Percentiles rank a stretch among this genome's conserved stretches.
Evolutionary conservation across 2,797 vertebrate genomes (phyloP).

Genomic region (Serranus cabrilla): DNA sequence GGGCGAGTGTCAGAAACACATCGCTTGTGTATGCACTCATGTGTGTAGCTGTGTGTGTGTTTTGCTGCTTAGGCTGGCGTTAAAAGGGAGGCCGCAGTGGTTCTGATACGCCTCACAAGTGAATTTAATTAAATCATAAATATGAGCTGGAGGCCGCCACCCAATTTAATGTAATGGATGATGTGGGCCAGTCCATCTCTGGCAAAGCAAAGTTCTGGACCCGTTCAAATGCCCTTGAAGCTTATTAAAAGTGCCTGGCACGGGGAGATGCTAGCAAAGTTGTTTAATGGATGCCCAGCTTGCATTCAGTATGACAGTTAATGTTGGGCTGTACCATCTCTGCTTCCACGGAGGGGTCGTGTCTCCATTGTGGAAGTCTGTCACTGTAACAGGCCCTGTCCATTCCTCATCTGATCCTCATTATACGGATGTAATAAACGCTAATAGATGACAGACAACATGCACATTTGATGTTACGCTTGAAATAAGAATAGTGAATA

Average conservation of each 20-base stretch:
- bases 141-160: slow-evolving; percentile 90
- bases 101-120: slow-evolving; percentile 88
- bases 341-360: slow-evolving; percentile 58
- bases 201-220: slow-evolving; percentile 88
- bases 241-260: slow-evolving; percentile 90
- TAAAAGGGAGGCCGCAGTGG: slow-evolving; percentile 81
- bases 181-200: slow-evolving; percentile 88
- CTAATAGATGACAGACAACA: slow-evolving; percentile 46
- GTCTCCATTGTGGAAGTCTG: slow-evolving; percentile 55
- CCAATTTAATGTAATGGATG: slow-evolving; percentile 91
- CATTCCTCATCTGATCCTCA: slow-evolving; percentile 42
- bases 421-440: slow-evolving; percentile 48
- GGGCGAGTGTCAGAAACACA: slow-evolving; percentile 82
- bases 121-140: slow-evolving; percentile 92
- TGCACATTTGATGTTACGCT: slow-evolving; percentile 41
- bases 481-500: slow-evolving; percentile 30
- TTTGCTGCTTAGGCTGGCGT: slow-evolving; percentile 81
- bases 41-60: slow-evolving; percentile 57
- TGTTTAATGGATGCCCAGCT: slow-evolving; percentile 86
- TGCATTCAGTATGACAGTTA: slow-evolving; percentile 84
- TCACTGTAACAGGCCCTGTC: slow-evolving; percentile 21
- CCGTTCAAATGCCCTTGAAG: slow-evolving; percentile 88
- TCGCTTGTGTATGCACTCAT: slow-evolving; percentile 52
- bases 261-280: slow-evolving; percentile 83
- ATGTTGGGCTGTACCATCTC: slow-evolving; percentile 78